phyloP scores from a whole-genome alignment of 2,888 invertebrate genomes.

The Anoncus sp. region DNA sequence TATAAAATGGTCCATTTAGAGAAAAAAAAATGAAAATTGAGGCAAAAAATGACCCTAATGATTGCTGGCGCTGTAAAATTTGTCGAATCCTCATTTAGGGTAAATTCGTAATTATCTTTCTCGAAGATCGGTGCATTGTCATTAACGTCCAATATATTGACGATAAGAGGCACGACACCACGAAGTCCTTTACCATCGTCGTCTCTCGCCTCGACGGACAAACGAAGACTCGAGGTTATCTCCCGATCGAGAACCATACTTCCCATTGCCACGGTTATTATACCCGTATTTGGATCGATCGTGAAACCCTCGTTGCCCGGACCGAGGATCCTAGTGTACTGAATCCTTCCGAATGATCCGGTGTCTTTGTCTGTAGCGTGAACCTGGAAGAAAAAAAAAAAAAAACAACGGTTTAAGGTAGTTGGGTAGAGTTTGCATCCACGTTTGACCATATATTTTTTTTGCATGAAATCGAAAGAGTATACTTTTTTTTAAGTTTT shows the following conservation, averaged over 20 bases:
- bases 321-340: slow-evolving; percentile 91
- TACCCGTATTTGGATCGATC: slow-evolving; percentile 91
- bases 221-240: slow-evolving; percentile 89
- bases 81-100: slow-evolving; percentile 89
- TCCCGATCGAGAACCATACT: slow-evolving; percentile 92
- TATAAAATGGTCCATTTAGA: slow-evolving; percentile 13
- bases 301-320: slow-evolving; percentile 91
- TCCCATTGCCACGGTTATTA: slow-evolving; percentile 91
- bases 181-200: slow-evolving; percentile 92
- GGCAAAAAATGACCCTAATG: slow-evolving; percentile 84
- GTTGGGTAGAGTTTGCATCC: too few species aligned
- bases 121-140: slow-evolving; percentile 95
- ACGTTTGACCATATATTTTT: too few species aligned
- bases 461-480: too few species aligned
- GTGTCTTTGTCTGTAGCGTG: slow-evolving; percentile 93
- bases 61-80: slow-evolving; percentile 92
- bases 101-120: slow-evolving; percentile 91
- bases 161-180: slow-evolving; percentile 89
- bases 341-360: slow-evolving; percentile 90
- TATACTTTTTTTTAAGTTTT: too few species aligned
- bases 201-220: slow-evolving; percentile 95
- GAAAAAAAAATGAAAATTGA: background rate
- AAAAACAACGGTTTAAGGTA: too few species aligned
- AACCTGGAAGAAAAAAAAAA: slow-evolving; percentile 84
- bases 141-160: slow-evolving; percentile 92